phyloP scores from a whole-genome alignment of 2,797 vertebrate species.

The Clarias fuscus region DNA sequence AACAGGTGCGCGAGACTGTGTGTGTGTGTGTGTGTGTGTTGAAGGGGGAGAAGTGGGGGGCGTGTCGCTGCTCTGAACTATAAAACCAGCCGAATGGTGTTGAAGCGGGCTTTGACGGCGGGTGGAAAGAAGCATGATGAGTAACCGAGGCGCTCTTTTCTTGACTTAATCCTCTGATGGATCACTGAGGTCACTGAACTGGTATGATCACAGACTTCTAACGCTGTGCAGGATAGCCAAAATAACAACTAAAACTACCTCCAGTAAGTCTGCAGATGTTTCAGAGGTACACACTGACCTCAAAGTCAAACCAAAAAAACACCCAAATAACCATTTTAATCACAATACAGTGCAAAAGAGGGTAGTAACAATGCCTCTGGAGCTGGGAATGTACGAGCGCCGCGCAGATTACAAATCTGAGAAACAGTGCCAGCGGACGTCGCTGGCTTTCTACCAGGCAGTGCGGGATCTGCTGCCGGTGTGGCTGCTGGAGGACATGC shows the following conservation, averaged over 20 bases:
- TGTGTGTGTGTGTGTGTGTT: not conserved
- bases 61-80: not conserved
- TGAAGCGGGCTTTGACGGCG: conserved; percentile 55
- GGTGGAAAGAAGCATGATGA: not conserved
- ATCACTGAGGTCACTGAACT: not conserved
- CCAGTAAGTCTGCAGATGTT: conserved; percentile 15
- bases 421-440: conserved; percentile 87
- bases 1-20: not conserved
- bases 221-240: not conserved
- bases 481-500: conserved; percentile 93
- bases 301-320: conserved; percentile 10
- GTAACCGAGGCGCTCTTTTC: not conserved
- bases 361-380: conserved; percentile 80
- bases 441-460: conserved; percentile 90
- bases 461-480: conserved; percentile 86
- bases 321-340: not conserved
- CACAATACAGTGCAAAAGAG: not conserved
- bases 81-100: conserved; percentile 24
- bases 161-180: not conserved
- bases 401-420: conserved; percentile 76
- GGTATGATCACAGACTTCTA: not conserved
- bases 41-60: not conserved
- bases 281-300: not conserved
- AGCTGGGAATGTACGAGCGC: conserved; percentile 68
- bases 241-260: not conserved